phyloP scores from a whole-genome alignment of 2,113 vertebrate species.

The Brachyhypopomus gauderio region DNA sequence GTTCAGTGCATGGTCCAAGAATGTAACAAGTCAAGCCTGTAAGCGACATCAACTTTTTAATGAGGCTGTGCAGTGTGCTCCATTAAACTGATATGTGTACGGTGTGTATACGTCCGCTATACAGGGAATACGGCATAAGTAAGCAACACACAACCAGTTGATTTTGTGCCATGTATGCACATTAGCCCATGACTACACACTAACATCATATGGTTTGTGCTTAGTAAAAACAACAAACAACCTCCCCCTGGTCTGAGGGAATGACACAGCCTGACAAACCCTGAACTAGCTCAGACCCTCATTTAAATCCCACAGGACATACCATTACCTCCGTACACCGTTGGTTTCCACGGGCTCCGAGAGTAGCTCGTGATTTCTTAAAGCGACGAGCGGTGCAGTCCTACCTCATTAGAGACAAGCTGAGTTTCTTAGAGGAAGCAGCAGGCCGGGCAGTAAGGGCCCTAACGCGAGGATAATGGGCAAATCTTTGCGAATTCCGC shows the following conservation, averaged over 20 bases:
- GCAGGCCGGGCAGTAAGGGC: background rate
- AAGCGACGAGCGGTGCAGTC: background rate
- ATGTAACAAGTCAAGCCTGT: background rate
- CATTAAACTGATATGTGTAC: background rate
- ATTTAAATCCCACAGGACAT: conserved; percentile 7
- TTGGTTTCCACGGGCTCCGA: background rate
- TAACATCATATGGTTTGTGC: too few relatives aligned
- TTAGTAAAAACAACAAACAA: too few relatives aligned
- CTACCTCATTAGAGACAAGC: conserved; percentile 38
- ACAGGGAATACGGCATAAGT: background rate
- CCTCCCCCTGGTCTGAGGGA: background rate
- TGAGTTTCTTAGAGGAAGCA: conserved; percentile 23
- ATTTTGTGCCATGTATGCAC: background rate
- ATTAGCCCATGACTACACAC: background rate
- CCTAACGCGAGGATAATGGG: conserved; percentile 34
- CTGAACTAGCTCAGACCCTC: background rate
- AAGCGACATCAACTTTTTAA: conserved; percentile 14
- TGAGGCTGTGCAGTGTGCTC: background rate
- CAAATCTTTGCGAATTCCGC: conserved; percentile 21
- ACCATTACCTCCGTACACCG: background rate
- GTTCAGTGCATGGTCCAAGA: conserved; percentile 21
- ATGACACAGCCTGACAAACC: background rate
- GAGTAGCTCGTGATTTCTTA: conserved; percentile 6
- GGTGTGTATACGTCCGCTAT: background rate
- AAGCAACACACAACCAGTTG: background rate